phyloP scores from a whole-genome alignment of 2,797 vertebrate genomes.

The Scarus forsteni region DNA sequence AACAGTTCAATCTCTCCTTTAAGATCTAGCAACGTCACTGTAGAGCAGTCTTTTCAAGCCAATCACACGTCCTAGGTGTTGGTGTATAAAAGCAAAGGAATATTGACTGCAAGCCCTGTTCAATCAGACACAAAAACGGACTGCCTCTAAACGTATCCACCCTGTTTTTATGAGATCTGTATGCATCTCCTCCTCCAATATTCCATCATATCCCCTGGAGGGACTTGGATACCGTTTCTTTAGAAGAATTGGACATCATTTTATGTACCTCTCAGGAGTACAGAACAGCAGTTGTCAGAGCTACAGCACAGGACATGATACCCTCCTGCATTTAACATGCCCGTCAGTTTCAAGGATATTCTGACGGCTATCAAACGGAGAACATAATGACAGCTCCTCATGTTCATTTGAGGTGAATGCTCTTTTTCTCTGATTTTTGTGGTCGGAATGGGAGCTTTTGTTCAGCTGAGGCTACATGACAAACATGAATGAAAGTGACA shows the following conservation, averaged over 20 bases:
- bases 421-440: slow-evolving; percentile 20
- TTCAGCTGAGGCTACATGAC: slow-evolving; percentile 25
- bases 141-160: no score
- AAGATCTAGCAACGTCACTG: no score
- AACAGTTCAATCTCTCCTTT: no score
- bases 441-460: slow-evolving; percentile 24
- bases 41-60: no score
- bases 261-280: not conserved
- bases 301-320: slow-evolving; percentile 2
- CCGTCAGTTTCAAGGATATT: slow-evolving; percentile 1
- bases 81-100: no score
- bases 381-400: slow-evolving; percentile 5
- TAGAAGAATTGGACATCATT: not conserved
- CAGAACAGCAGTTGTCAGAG: slow-evolving; percentile 1
- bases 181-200: no score
- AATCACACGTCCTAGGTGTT: no score
- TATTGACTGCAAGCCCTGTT: no score
- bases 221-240: not conserved
- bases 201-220: not conserved
- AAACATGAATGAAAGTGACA: slow-evolving; percentile 47
- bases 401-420: slow-evolving; percentile 10
- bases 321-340: slow-evolving; percentile 1
- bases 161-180: no score
- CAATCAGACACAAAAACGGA: no score
- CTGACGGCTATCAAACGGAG: slow-evolving; percentile 12